Evolutionary conservation across 1,140 invertebrate genomes (phyloP), one percentile per base, ranked within the genome.

Genomic region (Mylabris phalerata): DNA sequence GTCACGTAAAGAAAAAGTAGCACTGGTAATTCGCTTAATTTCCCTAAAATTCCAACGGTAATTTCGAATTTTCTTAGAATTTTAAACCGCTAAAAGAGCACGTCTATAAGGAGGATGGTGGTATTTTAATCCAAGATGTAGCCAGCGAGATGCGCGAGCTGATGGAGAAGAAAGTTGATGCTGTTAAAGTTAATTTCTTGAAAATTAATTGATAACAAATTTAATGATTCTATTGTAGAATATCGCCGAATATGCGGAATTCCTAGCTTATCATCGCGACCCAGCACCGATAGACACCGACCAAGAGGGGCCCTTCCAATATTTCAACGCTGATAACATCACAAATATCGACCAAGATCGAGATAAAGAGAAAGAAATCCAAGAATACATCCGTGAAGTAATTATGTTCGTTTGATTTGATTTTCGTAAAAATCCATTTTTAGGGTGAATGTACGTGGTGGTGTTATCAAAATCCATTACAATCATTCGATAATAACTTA

Each of bases 181-280:
- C 66, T 38, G 67, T 69, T 25, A 48, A 49, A 49, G 67, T 62
- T 61, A 25, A 47, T n/a, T 48, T 49, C 24, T 44, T 13, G 4
- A 27, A n/a, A 6, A 32, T 7, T 46, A 55, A 55, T 11, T 5
- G 13, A 13, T 1, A 13, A 27, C n/a, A 13, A 50, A 25, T 3
- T 19, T 41, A 45, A 45, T 4, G 38, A 46, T 49, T 46, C 42
- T 48, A 11, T 3, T 19, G 38, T 57, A 71, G 70, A 61, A 58
- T 60, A 71, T 71, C 10, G 64, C 65, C 0, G 63, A 69, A 38
- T 65, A 68, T 55, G 70, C 70, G 2, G 71, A 73, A 57, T 60
- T 65, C 24, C 41, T 73, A 11, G 67, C 69, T 1, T 68, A 63
- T 32, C 54, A 72, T 58, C 48, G 71, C 55, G 46, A 60, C 9